These are phyloP conservation scores for Drosophila phalerata DNA, from an alignment of 2,888 invertebrate species.

Conservation along the genomic window DNA sequence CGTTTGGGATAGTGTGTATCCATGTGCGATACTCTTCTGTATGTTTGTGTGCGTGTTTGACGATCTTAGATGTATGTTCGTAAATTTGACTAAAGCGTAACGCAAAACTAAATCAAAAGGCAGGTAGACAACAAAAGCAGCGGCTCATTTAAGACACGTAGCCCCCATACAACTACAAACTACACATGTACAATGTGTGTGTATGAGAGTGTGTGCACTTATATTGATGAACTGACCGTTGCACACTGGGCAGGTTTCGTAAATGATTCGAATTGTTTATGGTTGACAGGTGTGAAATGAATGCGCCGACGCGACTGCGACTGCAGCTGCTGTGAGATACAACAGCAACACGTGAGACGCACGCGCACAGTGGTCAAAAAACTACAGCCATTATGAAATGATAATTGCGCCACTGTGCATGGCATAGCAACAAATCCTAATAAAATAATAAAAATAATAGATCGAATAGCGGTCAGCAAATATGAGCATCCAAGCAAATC, in stretches of 20 bases:
- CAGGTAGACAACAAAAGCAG: slow-evolving; percentile 64
- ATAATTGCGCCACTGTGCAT: slow-evolving; percentile 57
- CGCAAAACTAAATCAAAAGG: slow-evolving; percentile 72
- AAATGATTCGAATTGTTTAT: slow-evolving; percentile 63
- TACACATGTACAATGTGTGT: no score
- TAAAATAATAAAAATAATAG: slow-evolving; percentile 79
- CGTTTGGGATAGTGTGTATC: slow-evolving; percentile 18
- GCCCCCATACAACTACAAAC: slow-evolving; percentile 27
- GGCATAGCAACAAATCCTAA: slow-evolving; percentile 66
- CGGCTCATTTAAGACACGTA: slow-evolving; percentile 54
- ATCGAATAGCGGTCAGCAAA: slow-evolving; percentile 70
- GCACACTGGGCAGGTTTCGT: slow-evolving; percentile 59
- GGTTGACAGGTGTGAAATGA: slow-evolving; percentile 73
- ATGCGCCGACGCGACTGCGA: slow-evolving; percentile 61
- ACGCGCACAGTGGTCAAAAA: slow-evolving; percentile 52
- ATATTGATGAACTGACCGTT: slow-evolving; percentile 60
- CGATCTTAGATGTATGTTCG: slow-evolving; percentile 47
- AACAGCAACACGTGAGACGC: slow-evolving; percentile 66
- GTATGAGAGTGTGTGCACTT: slow-evolving; percentile 28
- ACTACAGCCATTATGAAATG: slow-evolving; percentile 3
- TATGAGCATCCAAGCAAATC: slow-evolving; percentile 73
- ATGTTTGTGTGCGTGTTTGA: slow-evolving; percentile 30
- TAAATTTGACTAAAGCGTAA: slow-evolving; percentile 78
- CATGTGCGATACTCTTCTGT: slow-evolving; percentile 5
- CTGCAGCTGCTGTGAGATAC: slow-evolving; percentile 23